Conservation (phyloP, 2,888 invertebrate genomes). For the Hirtodrosophila confusa region DNA sequence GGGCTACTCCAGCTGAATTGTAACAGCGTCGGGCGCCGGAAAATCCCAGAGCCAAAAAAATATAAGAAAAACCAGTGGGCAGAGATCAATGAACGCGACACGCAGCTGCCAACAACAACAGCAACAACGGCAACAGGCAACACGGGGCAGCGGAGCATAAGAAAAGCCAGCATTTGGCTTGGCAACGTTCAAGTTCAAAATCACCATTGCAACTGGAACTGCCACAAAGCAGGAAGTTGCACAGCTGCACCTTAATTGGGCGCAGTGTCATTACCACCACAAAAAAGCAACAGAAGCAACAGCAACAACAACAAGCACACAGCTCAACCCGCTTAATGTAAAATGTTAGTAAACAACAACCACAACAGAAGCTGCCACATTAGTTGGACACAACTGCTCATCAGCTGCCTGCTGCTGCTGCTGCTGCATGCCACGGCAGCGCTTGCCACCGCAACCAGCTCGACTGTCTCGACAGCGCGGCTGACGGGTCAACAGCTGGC, state of each 20-base stretch:
- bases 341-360: slow-evolving; percentile 83
- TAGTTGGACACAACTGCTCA: slow-evolving; percentile 33
- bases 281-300: slow-evolving; percentile 44
- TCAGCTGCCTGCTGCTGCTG: slow-evolving; percentile 47
- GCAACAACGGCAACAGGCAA: slow-evolving; percentile 35
- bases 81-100: slow-evolving; percentile 75
- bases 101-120: slow-evolving; percentile 65
- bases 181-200: slow-evolving; percentile 69
- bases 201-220: slow-evolving; percentile 42
- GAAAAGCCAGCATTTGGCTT: slow-evolving; percentile 62
- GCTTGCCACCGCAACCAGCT: slow-evolving; percentile 39
- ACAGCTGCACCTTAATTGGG: slow-evolving; percentile 74
- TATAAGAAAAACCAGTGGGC: slow-evolving; percentile 52
- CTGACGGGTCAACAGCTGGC: slow-evolving; percentile 63
- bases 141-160: slow-evolving; percentile 49
- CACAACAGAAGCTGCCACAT: slow-evolving; percentile 55
- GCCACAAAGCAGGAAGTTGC: slow-evolving; percentile 67
- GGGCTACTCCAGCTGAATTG: slow-evolving; percentile 59
- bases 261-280: slow-evolving; percentile 73
- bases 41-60: slow-evolving; percentile 62
- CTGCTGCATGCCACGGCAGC: slow-evolving; percentile 35
- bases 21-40: slow-evolving; percentile 67
- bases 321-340: slow-evolving; percentile 77
- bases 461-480: slow-evolving; percentile 44
- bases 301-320: slow-evolving; percentile 6